phyloP scores from a whole-genome alignment of 2,888 invertebrate genomes.

The Diadegma fenestrale region DNA sequence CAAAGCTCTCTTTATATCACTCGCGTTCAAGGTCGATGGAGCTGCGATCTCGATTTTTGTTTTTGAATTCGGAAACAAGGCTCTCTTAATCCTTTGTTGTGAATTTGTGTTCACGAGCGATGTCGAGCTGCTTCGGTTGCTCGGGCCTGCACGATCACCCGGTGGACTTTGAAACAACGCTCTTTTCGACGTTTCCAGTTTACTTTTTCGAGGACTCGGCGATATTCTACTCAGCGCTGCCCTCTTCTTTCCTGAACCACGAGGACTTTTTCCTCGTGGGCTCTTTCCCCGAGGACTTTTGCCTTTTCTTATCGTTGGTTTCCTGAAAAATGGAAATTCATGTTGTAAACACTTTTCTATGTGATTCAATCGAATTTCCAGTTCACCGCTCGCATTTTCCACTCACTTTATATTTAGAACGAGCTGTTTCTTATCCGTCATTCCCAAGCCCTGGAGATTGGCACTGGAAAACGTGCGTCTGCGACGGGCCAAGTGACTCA shows the following conservation, averaged over 20 bases:
- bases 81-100: conserved; percentile 88
- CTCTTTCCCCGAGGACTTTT: conserved; percentile 85
- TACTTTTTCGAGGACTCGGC: conserved; percentile 79
- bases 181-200: conserved; percentile 88
- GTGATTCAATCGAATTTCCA: not conserved
- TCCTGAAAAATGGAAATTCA: conserved; percentile 77
- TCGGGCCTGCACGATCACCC: conserved; percentile 79
- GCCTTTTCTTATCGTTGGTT: conserved; percentile 83
- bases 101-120: conserved; percentile 77
- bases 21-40: conserved; percentile 1
- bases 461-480: conserved; percentile 92
- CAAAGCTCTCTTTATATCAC: conserved; percentile 53
- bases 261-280: conserved; percentile 87
- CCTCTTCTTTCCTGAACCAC: conserved; percentile 88
- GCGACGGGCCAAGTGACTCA: conserved; percentile 92
- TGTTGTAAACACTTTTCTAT: conserved; percentile 17
- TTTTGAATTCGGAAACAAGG: conserved; percentile 88
- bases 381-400: not conserved
- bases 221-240: conserved; percentile 85
- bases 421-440: conserved; percentile 86
- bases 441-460: conserved; percentile 85
- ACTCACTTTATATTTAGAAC: conserved; percentile 89
- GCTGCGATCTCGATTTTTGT: conserved; percentile 74
- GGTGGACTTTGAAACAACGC: conserved; percentile 91
- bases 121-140: conserved; percentile 77